phyloP scores from a whole-genome alignment of 2,113 vertebrate genomes.

The Erinaceus europaeus region DNA sequence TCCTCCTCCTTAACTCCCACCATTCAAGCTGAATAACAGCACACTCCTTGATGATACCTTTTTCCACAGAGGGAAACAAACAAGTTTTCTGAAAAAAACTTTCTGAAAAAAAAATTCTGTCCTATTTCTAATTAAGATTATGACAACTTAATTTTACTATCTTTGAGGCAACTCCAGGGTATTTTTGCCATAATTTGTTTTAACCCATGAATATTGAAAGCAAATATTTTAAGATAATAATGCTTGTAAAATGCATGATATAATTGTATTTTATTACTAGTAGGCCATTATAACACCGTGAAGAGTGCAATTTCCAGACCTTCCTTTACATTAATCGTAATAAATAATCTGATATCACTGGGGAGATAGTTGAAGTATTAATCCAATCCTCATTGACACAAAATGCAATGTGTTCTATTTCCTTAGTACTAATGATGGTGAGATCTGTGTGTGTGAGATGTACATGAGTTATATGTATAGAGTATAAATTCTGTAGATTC shows the following conservation, averaged over 20 bases:
- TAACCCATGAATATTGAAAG: background rate
- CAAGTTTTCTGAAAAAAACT: background rate
- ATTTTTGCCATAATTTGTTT: background rate
- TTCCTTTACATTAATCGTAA: constrained; percentile 23
- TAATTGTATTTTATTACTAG: background rate
- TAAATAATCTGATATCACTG: constrained; percentile 32
- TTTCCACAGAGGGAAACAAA: background rate
- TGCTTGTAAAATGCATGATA: background rate
- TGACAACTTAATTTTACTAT: background rate
- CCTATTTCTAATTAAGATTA: background rate
- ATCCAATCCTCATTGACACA: constrained; percentile 1
- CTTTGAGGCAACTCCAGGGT: background rate
- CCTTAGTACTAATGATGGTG: background rate
- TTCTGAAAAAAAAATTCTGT: background rate
- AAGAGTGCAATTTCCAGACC: background rate
- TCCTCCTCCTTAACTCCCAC: accelerated
- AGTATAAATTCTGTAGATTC: constrained; percentile 45
- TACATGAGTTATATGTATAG: too few species aligned
- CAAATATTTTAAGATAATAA: constrained; percentile 15
- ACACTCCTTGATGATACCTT: background rate
- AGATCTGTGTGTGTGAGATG: too few species aligned
- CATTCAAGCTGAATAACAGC: background rate
- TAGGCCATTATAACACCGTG: background rate
- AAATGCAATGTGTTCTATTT: constrained; percentile 27
- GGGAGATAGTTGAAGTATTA: background rate